Evolutionary conservation across 1,140 invertebrate genomes (phyloP).

Genomic region (Dinothrombium tinctorium): DNA sequence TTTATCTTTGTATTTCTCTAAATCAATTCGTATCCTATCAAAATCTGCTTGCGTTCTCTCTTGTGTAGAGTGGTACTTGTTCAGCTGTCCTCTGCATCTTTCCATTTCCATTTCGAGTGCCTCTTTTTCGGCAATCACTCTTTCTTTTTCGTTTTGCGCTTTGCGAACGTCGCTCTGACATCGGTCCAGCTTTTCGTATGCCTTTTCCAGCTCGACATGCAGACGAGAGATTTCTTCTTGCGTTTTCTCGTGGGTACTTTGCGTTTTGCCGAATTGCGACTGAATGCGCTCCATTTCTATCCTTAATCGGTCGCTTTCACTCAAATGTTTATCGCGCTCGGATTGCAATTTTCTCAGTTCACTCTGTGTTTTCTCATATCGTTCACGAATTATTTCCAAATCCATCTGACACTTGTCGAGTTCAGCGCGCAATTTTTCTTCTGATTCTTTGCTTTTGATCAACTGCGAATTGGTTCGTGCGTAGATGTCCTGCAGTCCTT

Average conservation of each 20-base stretch:
- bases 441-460: conserved; percentile 56
- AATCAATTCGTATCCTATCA: conserved; percentile 52
- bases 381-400: conserved; percentile 58
- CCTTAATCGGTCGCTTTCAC: conserved; percentile 53
- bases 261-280: conserved; percentile 52
- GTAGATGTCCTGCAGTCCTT: conserved; percentile 58
- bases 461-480: conserved; percentile 57
- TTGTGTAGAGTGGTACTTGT: conserved; percentile 39
- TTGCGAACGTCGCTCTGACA: conserved; percentile 52
- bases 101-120: conserved; percentile 52
- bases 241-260: conserved; percentile 51
- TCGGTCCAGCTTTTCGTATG: conserved; percentile 68
- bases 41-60: conserved; percentile 54
- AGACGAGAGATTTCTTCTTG: conserved; percentile 64
- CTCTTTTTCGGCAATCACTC: conserved; percentile 38
- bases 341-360: conserved; percentile 40
- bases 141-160: conserved; percentile 46
- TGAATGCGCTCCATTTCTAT: conserved; percentile 39
- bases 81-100: conserved; percentile 43
- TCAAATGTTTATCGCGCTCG: conserved; percentile 59
- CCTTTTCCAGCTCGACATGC: conserved; percentile 63
- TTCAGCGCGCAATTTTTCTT: conserved; percentile 71
- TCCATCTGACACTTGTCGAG: conserved; percentile 50
- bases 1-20: conserved; percentile 55
- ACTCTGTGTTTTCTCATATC: conserved; percentile 63